These are phyloP conservation scores for Leucoma salicis DNA, from an alignment of 2,888 invertebrate genomes.

Conservation along the genomic window DNA sequence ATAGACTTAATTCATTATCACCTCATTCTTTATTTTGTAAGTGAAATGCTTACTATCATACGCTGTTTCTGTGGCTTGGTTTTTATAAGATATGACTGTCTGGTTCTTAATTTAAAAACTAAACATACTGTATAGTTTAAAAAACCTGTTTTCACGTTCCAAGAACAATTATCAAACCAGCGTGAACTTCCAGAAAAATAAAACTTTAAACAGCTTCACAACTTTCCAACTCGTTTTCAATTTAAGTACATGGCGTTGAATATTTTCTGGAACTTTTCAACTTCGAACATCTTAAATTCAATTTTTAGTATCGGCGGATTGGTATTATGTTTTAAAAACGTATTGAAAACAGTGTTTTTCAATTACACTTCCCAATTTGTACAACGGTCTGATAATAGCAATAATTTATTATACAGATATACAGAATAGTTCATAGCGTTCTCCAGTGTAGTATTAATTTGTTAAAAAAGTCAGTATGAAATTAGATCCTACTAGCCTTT, in stretches of 20 bases:
- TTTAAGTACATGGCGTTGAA: background rate
- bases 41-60: too few relatives aligned
- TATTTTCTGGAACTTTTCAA: background rate
- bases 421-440: too few relatives aligned
- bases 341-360: too few relatives aligned
- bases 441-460: too few relatives aligned
- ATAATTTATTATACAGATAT: too few relatives aligned
- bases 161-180: constrained; percentile 1
- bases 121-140: background rate
- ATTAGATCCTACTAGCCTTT: too few relatives aligned
- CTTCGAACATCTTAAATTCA: background rate
- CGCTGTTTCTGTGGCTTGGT: too few relatives aligned
- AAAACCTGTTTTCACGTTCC: background rate
- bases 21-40: too few relatives aligned
- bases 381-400: too few relatives aligned
- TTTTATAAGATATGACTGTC: background rate
- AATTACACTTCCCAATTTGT: too few relatives aligned
- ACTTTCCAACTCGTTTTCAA: constrained; percentile 7
- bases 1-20: too few relatives aligned
- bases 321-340: background rate
- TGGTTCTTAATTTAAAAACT: background rate
- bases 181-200: background rate
- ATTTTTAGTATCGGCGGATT: background rate
- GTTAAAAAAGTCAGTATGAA: too few relatives aligned
- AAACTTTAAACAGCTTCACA: constrained; percentile 7